Conservation (phyloP, 2,797 vertebrate species). For the Avahi laniger region DNA sequence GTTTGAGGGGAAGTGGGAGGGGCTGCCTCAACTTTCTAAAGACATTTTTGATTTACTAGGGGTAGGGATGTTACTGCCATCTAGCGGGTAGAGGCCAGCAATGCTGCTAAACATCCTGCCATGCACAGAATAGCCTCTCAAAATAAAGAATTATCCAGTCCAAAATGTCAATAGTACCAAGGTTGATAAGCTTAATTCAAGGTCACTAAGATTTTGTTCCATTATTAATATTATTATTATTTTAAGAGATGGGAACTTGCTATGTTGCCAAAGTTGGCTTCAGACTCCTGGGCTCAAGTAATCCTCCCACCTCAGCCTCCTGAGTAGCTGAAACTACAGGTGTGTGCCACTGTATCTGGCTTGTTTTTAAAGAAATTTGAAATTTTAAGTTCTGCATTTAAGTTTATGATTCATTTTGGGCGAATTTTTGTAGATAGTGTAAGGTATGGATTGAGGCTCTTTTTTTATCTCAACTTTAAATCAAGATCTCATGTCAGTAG, state of each 20-base stretch:
- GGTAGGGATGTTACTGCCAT: not conserved
- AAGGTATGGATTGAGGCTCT: not conserved
- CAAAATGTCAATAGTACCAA: not conserved
- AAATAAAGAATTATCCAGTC: not conserved
- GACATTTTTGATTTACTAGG: not conserved
- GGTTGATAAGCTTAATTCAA: not conserved
- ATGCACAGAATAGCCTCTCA: not conserved
- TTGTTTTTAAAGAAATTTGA: not conserved
- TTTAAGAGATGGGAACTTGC: not conserved
- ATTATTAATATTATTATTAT: not conserved
- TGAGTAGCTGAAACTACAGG: not conserved
- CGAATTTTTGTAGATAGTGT: not conserved
- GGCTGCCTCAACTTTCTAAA: not conserved
- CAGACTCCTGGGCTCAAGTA: not conserved
- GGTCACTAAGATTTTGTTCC: not conserved
- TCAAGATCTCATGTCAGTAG: not conserved
- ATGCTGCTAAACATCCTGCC: not conserved
- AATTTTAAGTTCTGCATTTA: not conserved
- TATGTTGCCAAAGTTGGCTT: not conserved
- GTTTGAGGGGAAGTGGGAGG: not conserved
- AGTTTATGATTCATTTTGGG: not conserved
- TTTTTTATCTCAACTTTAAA: not conserved
- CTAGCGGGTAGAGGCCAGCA: not conserved
- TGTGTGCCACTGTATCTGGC: not conserved
- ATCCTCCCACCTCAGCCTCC: not conserved